These are phyloP conservation scores for Dromiciops gliroides DNA, from an alignment of 2,113 vertebrate species.

Conservation along the genomic window DNA sequence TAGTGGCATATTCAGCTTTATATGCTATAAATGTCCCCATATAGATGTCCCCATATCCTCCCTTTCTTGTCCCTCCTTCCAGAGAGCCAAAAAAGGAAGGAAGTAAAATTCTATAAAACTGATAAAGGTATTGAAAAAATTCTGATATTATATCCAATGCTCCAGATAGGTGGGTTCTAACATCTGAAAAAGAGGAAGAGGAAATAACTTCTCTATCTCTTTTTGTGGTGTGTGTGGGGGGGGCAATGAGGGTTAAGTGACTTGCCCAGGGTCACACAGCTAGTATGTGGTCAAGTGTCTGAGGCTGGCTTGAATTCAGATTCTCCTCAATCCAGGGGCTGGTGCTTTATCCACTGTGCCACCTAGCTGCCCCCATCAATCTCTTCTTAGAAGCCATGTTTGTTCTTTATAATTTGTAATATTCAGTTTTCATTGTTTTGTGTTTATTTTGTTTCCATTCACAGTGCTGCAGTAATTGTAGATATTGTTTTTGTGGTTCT, in stretches of 20 bases:
- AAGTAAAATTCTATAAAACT: not conserved
- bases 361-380: no score
- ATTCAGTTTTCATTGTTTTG: not conserved
- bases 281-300: no score
- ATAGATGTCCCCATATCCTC: not conserved
- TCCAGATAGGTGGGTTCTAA: not conserved
- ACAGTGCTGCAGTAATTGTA: not conserved
- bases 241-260: no score
- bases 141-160: not conserved
- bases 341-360: no score
- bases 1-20: not conserved
- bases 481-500: not conserved
- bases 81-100: not conserved
- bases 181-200: not conserved
- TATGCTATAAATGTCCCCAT: no score
- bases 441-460: not conserved
- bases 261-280: no score
- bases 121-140: not conserved
- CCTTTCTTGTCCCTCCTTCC: not conserved
- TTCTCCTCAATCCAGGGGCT: no score
- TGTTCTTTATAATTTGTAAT: not conserved
- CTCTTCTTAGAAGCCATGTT: not conserved
- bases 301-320: no score
- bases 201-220: not conserved
- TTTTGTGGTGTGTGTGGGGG: no score